Conservation (phyloP, 2,113 vertebrate species). For the Opisthocomus hoazin region DNA sequence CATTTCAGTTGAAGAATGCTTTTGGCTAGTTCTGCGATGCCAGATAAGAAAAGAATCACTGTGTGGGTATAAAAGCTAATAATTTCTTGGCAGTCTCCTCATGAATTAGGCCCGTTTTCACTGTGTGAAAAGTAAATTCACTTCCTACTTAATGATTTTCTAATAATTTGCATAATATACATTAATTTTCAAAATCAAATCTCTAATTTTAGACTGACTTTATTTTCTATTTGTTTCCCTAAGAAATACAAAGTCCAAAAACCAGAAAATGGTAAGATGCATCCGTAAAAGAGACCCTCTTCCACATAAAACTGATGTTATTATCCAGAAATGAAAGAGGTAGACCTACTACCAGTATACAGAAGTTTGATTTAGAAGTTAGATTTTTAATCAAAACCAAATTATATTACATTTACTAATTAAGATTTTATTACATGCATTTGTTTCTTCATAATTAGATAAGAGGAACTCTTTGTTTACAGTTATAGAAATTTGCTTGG, state of each 20-base stretch:
- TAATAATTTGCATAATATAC: neutral
- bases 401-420: constrained; percentile 28
- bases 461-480: constrained; percentile 29
- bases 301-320: neutral
- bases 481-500: neutral
- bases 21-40: neutral
- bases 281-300: neutral
- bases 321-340: neutral
- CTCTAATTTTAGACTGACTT: neutral
- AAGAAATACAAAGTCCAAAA: neutral
- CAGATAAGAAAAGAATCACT: neutral
- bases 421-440: constrained; percentile 26
- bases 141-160: neutral
- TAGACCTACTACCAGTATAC: neutral
- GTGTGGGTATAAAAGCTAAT: neutral
- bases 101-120: neutral
- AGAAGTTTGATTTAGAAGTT: constrained; percentile 4
- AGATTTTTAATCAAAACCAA: constrained; percentile 29
- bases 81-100: neutral
- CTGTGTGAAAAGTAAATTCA: neutral
- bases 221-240: neutral
- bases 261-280: neutral
- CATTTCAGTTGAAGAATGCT: neutral
- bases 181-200: neutral
- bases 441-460: constrained; percentile 45